Percentiles rank a stretch among this genome's conserved stretches.
These are phyloP conservation scores for Planococcus citri DNA, from an alignment of 1,140 invertebrate genomes.

Conservation along the genomic window DNA sequence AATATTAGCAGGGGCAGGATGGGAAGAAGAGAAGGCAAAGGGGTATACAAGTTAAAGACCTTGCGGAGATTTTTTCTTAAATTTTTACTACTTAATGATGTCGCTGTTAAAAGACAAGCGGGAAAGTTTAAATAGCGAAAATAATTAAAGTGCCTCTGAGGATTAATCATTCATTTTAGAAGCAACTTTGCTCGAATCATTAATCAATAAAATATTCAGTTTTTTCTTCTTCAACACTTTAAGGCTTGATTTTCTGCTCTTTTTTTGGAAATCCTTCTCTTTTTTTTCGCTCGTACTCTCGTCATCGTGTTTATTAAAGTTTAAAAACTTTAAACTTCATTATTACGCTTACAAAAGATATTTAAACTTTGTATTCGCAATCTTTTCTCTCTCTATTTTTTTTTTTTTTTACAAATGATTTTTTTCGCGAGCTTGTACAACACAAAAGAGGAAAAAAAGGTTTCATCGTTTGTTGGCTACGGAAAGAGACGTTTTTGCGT, in stretches of 20 bases:
- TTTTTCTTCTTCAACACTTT: neutral
- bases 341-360: neutral
- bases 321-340: neutral
- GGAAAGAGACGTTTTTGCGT: neutral
- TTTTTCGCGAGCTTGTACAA: too few species aligned
- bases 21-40: too few species aligned
- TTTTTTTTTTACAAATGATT: neutral
- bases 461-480: neutral
- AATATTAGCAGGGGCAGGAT: too few species aligned
- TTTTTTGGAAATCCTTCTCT: neutral
- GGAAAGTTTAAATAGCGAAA: too few species aligned
- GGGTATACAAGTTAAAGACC: too few species aligned
- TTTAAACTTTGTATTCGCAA: neutral
- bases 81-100: too few species aligned
- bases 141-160: too few species aligned
- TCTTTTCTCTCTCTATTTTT: too few species aligned
- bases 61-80: too few species aligned
- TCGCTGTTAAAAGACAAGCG: too few species aligned
- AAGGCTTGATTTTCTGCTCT: neutral
- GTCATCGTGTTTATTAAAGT: neutral
- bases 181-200: neutral
- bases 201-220: neutral
- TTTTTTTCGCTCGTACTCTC: too few species aligned
- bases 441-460: neutral
- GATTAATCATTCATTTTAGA: too few species aligned